Evolutionary conservation across 2,797 vertebrate species (phyloP), one percentile per base, ranked within the genome.

Genomic region (Craterocephalus amniculus): DNA sequence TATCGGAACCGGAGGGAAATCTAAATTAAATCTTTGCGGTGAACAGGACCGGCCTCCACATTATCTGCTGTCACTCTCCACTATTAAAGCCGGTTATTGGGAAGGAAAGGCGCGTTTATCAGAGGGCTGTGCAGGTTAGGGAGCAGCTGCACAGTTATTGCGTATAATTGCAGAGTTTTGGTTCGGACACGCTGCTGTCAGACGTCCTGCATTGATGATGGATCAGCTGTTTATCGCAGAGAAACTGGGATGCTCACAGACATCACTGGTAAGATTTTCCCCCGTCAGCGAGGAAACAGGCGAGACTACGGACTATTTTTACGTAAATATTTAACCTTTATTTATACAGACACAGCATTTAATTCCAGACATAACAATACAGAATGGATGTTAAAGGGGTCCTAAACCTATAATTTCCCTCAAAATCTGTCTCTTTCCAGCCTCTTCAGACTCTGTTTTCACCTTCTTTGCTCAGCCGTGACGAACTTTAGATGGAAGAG

Each of bases 11-110:
- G 72, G 67, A 70, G 83, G 89, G 87, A 89, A 90, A 93, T 92
- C 90, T 90, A 91, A 93, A 93, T 93, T 80, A 90, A 92, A 93
- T 92, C 88, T 91, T 85, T 67, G 78, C 48, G 20, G 68, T 80
- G 85, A 92, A 90, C 87, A 80, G 85, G 76, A 86, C 84, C 79
- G 72, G 75, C 81, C 75, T 75, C 58, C 0, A 59, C 66, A 70
- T 88, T 87, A 89, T 88, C 82, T 87, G 72, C 74, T 74, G 83
- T 91, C 89, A 84, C 83, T 85, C 83, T 67, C 80, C 57, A 65
- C 74, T 78, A 81, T 90, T 91, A 83, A 87, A 83, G 85, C 87
- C 81, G 68, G 82, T 85, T 86, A 86, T 86, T 82, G 64, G 72
- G 76, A 83, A 83, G 76, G 71, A 68, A 81, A 85, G 62, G 67